Conservation (phyloP, 2,888 invertebrate species). For the Synanthedon tipuliformis region DNA sequence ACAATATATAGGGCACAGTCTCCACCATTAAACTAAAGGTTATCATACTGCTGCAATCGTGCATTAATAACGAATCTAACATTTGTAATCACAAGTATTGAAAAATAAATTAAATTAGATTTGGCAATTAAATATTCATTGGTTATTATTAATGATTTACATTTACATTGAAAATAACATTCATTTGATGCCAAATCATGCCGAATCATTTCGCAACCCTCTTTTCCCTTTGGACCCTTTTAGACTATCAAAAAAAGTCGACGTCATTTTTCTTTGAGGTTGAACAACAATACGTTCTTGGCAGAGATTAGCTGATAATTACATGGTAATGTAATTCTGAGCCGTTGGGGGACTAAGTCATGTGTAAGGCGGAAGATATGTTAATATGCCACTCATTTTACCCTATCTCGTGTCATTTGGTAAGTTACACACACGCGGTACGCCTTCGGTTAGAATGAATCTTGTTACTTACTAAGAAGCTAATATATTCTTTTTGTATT, state of each 20-base stretch:
- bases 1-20: too few species aligned
- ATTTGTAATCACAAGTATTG: too few species aligned
- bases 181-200: constrained; percentile 9
- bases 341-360: constrained; percentile 4
- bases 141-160: too few species aligned
- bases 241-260: constrained; percentile 5
- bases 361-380: constrained; percentile 11
- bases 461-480: neutral
- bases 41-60: too few species aligned
- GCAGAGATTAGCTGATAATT: constrained; percentile 7
- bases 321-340: constrained; percentile 9
- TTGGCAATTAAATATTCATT: too few species aligned
- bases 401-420: constrained; percentile 12
- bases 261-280: constrained; percentile 18
- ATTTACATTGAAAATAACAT: neutral
- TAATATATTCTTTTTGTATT: neutral
- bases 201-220: constrained; percentile 20
- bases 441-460: neutral
- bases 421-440: constrained; percentile 8
- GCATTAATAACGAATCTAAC: too few species aligned
- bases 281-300: constrained; percentile 6
- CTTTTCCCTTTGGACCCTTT: constrained; percentile 9
- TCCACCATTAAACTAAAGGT: too few species aligned
- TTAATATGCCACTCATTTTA: constrained; percentile 16
- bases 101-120: too few species aligned